Evolutionary conservation across 2,797 vertebrate genomes (phyloP).

Genomic region (Malurus leucopterus): DNA sequence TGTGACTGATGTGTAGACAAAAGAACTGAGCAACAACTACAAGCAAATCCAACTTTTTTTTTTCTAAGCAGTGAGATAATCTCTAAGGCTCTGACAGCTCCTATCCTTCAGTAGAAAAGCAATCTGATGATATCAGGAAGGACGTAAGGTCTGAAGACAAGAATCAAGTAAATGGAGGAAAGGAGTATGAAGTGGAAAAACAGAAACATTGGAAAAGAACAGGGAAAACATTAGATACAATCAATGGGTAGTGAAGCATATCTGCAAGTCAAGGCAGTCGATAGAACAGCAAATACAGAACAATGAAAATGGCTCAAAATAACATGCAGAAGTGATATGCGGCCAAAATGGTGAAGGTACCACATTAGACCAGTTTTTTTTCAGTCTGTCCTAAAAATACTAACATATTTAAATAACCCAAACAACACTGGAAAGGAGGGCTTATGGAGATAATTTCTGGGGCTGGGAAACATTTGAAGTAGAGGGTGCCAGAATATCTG

Average conservation of each 20-base stretch:
- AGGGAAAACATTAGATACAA: conserved; percentile 31
- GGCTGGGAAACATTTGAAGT: neutral
- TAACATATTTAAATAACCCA: neutral
- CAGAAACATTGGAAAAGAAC: conserved; percentile 13
- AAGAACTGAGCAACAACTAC: neutral
- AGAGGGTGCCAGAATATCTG: neutral
- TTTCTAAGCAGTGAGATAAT: neutral
- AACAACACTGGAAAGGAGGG: neutral
- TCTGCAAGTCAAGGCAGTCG: conserved; percentile 6
- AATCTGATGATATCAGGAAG: conserved; percentile 22
- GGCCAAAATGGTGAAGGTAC: neutral
- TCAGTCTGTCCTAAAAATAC: neutral
- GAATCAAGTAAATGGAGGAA: conserved; percentile 24
- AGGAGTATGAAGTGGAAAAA: conserved; percentile 39
- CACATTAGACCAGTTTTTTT: neutral
- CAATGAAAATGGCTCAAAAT: conserved; percentile 1
- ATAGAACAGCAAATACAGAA: conserved; percentile 7
- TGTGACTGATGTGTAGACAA: neutral
- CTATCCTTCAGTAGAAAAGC: neutral
- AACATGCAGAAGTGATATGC: neutral
- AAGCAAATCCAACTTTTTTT: neutral
- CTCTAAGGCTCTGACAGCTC: neutral
- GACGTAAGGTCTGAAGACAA: conserved; percentile 13
- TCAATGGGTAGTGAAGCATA: conserved; percentile 14
- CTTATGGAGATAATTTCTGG: neutral